Base-by-base conservation (phyloP, 1,140 invertebrate species). In the Helicoverpa armigera region DNA sequence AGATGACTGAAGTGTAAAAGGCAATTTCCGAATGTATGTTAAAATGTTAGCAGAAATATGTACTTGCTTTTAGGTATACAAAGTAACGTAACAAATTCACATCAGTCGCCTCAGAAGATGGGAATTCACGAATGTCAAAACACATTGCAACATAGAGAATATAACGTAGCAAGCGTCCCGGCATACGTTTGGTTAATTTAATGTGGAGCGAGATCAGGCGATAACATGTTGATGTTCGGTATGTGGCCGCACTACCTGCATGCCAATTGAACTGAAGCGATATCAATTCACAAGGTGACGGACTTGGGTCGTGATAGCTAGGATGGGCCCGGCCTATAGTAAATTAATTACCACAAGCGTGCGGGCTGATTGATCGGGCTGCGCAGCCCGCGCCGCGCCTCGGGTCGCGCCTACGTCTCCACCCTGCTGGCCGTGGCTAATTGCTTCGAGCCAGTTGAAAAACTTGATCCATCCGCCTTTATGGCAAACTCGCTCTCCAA, bases 281-380 rank as follows among this genome's bases (percentile, higher is more conserved):
- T 84, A 69, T 72, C 63, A 54, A 70, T 58, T 69, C 63, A 43
- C 35, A 56, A 81, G 67, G 14, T 63, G 73, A 76, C 29, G 61
- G 54, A 76, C 73, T 54, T 61, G 18, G 54, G 61, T 79, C 56
- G 53, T 12, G 50, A 78, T 63, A 56, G 80, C 70, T 76, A 78
- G 72, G 63, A 76, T 69, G 73, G 72, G 76, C 51, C 35, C 65
- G 79, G 16, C 82, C 69, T 61, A 80, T 84, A 85, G 82, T 89
- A 88, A 90, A 91, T 91, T 90, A 91, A 90, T 90, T 91, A 89
- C 82, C 80, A 72, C 61, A 82, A 85, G 84, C 83, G 86, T 82
- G 85, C 84, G 86, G 83, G 70, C 84, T 86, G 90, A 91, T 90
- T 91, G 87, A 91, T 89, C 86, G 86, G 82, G 75, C 81, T 83